Base-by-base conservation (phyloP, 1,140 invertebrate genomes). In the Hormaphis cornu region DNA sequence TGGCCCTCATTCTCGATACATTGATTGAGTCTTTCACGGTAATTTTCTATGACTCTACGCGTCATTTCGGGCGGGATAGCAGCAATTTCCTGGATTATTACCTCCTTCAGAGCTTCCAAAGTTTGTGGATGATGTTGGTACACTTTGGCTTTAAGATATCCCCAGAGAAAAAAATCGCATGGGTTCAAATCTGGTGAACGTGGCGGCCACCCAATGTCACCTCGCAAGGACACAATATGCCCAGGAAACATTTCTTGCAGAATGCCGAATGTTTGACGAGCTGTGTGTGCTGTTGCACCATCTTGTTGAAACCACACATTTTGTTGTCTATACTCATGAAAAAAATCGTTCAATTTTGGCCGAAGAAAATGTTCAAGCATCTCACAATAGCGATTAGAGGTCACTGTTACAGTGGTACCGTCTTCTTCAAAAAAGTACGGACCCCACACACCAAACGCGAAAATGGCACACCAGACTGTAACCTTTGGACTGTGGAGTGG, bases 201-300 rank as follows among this genome's bases (percentile, higher is more conserved):
- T 28, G 71, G 63, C 42, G 73, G 73, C 71, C 73, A 76, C 30
- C 30, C 53, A 28, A 72, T 40, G 72, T 75, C 71, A 28, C 56
- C 70, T 70, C 72, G 40, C 40, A 72, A 72, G 71, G 71, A 72
- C 52, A 76, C 73, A 66, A 76, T 52, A 72, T 74, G 73, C 71
- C 63, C 37, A 16, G 66, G 66, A 33, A 69, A 69, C 20, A 24
- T 35, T 33, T 37, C 24, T 28, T 18, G 40, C 30, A 69, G 26
- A 35, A 69, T 22, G 4, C n/a, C 46, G 24, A 50, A 52, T 37
- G 35, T 8, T 8, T 37, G 35, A 37, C 7, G n/a, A n/a, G n/a
- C n/a, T n/a, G n/a, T n/a, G n/a, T n/a, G n/a, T n/a, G n/a, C n/a
- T n/a, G n/a, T n/a, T n/a, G n/a, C n/a, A n/a, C n/a, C n/a, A n/a